A percentile compares a stretch with the other conserved stretches of the same genome.
phyloP scores from a whole-genome alignment of 1,140 invertebrate genomes.

The Macrobrachium nipponense region DNA sequence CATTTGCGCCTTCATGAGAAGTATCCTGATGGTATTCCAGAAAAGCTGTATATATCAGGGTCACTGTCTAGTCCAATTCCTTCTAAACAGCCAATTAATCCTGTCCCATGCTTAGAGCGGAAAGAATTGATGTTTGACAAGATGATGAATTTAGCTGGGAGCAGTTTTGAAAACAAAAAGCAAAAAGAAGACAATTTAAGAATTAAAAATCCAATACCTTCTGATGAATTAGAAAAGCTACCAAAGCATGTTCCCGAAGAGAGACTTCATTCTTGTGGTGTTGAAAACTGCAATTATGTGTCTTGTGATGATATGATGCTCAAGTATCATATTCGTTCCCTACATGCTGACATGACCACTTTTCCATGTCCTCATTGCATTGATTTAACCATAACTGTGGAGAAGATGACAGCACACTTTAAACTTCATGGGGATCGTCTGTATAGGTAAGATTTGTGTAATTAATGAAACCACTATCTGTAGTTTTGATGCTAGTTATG shows the following conservation, averaged over 20 bases:
- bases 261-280: constrained; percentile 78
- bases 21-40: constrained; percentile 59
- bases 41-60: constrained; percentile 35
- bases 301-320: constrained; percentile 80
- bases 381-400: constrained; percentile 69
- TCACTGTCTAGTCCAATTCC: constrained; percentile 52
- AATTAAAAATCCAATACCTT: constrained; percentile 53
- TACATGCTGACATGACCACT: constrained; percentile 75
- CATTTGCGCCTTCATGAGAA: constrained; percentile 77
- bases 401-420: constrained; percentile 77
- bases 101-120: constrained; percentile 81
- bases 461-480: too few species aligned
- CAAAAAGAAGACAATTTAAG: constrained; percentile 56
- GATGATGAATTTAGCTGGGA: constrained; percentile 83
- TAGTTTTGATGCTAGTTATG: too few species aligned
- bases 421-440: constrained; percentile 80
- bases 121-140: constrained; percentile 86
- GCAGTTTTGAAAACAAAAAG: constrained; percentile 74
- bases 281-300: constrained; percentile 77
- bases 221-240: constrained; percentile 66
- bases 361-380: constrained; percentile 80
- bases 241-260: constrained; percentile 77
- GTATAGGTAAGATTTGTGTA: constrained; percentile 74
- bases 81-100: constrained; percentile 75
- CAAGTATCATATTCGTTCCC: constrained; percentile 77